These are phyloP conservation scores for Stigmatopora nigra DNA, from an alignment of 2,113 vertebrate species.

Conservation along the genomic window DNA sequence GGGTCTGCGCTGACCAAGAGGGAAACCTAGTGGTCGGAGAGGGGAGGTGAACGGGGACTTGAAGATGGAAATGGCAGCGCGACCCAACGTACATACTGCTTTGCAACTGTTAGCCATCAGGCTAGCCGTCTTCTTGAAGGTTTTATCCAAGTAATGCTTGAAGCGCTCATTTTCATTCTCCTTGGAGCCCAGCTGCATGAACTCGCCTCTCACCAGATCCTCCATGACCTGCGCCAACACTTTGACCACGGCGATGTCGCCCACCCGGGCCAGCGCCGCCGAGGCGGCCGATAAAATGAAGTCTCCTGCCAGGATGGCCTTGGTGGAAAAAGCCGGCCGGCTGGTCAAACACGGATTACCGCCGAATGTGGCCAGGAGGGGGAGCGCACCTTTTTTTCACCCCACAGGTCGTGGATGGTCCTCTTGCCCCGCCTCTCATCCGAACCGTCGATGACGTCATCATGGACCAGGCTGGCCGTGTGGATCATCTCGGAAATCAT, in stretches of 20 bases:
- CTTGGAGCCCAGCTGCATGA: slow-evolving; percentile 97
- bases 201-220: slow-evolving; percentile 96
- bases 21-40: slow-evolving; percentile 81
- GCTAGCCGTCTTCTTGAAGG: slow-evolving; percentile 98
- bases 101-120: slow-evolving; percentile 99
- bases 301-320: slow-evolving; percentile 96
- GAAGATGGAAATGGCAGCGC: no score
- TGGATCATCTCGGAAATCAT: slow-evolving; percentile 98
- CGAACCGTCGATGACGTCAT: slow-evolving; percentile 92
- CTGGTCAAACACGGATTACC: no score
- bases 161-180: slow-evolving; percentile 94
- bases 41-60: no score
- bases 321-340: no score
- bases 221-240: slow-evolving; percentile 89
- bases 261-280: slow-evolving; percentile 85
- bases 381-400: slow-evolving; percentile 81
- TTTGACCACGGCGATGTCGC: slow-evolving; percentile 82
- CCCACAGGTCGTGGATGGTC: slow-evolving; percentile 90
- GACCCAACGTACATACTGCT: slow-evolving; percentile 99
- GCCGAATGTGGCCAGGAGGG: neutral
- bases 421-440: slow-evolving; percentile 85
- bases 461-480: slow-evolving; percentile 93
- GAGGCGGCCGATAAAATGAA: slow-evolving; percentile 94
- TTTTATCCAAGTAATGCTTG: slow-evolving; percentile 97
- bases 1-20: slow-evolving; percentile 87